Conservation (phyloP, 2,797 vertebrate genomes). For the Enteromius thamalakanensis region DNA sequence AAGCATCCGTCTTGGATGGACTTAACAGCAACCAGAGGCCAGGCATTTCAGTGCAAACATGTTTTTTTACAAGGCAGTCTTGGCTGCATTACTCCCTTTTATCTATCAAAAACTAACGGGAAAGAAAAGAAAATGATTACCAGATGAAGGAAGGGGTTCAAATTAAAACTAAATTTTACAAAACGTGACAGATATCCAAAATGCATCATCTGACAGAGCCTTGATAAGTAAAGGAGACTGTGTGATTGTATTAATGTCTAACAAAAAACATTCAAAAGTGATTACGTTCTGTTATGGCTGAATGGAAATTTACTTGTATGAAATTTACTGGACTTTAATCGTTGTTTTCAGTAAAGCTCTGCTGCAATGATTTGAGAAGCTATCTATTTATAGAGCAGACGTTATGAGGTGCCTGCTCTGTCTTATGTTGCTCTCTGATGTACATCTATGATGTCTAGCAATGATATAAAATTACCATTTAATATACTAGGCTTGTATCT, state of each 20-base stretch:
- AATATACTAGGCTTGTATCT: conserved; percentile 19
- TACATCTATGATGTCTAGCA: conserved; percentile 31
- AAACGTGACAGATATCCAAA: conserved; percentile 51
- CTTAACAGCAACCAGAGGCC: conserved; percentile 91
- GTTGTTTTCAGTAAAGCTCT: conserved; percentile 17
- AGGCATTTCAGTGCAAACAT: conserved; percentile 91
- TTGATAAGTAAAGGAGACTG: conserved; percentile 6
- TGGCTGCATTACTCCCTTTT: conserved; percentile 89
- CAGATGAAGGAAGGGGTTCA: neutral
- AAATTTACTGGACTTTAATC: conserved; percentile 2
- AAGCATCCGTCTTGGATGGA: conserved; percentile 88
- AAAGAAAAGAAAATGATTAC: conserved; percentile 49
- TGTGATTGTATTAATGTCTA: conserved; percentile 28
- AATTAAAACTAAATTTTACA: conserved; percentile 59
- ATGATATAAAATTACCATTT: conserved; percentile 20
- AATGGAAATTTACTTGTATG: conserved; percentile 26
- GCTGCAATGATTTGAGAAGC: neutral
- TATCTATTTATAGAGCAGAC: conserved; percentile 24
- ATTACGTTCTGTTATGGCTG: neutral
- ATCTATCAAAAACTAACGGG: conserved; percentile 65
- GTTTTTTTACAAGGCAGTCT: conserved; percentile 90
- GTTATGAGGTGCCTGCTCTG: conserved; percentile 2
- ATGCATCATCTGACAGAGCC: conserved; percentile 47
- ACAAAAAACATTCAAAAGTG: neutral
- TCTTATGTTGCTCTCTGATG: conserved; percentile 14